A percentile compares a stretch with the other conserved stretches of the same genome.
Evolutionary conservation across 2,797 vertebrate species (phyloP).

Genomic region (Allobates femoralis): DNA sequence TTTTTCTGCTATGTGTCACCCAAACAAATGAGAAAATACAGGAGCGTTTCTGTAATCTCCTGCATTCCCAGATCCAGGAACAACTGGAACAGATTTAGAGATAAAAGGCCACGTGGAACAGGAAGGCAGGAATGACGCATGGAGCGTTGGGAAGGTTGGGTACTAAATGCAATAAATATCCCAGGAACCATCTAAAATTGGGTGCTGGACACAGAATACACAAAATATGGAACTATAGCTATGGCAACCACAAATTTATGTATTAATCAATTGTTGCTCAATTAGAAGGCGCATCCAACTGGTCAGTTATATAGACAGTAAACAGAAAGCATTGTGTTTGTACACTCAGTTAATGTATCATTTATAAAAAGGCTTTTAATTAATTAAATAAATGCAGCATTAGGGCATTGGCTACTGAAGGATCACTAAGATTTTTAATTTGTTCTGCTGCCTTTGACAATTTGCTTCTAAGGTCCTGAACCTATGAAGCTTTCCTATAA

Average conservation of each 20-base stretch:
- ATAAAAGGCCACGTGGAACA: slow-evolving; percentile 43
- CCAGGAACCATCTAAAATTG: not conserved
- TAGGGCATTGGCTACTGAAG: too few relatives aligned
- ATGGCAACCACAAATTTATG: not conserved
- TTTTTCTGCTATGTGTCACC: slow-evolving; percentile 17
- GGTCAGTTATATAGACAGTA: too few relatives aligned
- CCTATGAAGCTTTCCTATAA: too few relatives aligned
- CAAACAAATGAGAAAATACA: slow-evolving; percentile 18
- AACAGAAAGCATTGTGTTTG: too few relatives aligned
- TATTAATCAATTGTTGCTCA: not conserved
- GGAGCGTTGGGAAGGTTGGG: slow-evolving; percentile 13
- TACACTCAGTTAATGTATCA: too few relatives aligned
- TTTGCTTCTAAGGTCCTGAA: too few relatives aligned
- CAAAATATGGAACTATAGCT: not conserved
- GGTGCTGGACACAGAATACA: not conserved
- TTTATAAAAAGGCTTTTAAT: too few relatives aligned
- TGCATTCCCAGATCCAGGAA: slow-evolving; percentile 39
- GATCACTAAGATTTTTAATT: too few relatives aligned
- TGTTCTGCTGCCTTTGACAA: too few relatives aligned
- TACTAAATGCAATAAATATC: slow-evolving; percentile 14
- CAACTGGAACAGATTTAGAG: slow-evolving; percentile 48
- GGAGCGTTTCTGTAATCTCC: slow-evolving; percentile 23
- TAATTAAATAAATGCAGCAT: too few relatives aligned
- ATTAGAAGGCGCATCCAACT: not conserved
- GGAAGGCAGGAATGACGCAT: slow-evolving; percentile 33